These are phyloP conservation scores for Uropsilus gracilis DNA, from an alignment of 2,113 vertebrate genomes.

Conservation along the genomic window DNA sequence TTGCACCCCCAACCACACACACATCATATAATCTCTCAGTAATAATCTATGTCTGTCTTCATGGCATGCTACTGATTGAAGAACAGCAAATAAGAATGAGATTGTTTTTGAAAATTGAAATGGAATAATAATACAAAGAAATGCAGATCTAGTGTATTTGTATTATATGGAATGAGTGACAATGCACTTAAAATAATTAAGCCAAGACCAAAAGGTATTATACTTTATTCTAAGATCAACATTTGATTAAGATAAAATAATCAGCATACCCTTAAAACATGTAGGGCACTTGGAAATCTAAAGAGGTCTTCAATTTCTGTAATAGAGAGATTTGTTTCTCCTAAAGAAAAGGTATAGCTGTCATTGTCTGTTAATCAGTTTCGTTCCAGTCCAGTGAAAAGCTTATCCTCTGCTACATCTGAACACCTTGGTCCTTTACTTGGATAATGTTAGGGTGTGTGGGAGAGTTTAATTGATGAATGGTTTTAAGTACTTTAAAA, in stretches of 20 bases:
- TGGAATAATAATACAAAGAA: background rate
- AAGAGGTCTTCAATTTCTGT: background rate
- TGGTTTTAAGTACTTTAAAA: background rate
- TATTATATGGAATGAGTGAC: background rate
- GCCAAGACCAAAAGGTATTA: background rate
- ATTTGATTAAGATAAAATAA: background rate
- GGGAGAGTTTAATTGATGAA: background rate
- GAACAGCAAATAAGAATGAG: background rate
- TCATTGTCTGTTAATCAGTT: background rate
- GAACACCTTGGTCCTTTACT: background rate
- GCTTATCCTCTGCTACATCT: background rate
- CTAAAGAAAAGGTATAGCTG: background rate
- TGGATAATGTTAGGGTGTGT: too few species aligned
- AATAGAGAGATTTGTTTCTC: background rate
- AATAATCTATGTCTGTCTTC: background rate
- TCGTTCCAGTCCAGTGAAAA: background rate
- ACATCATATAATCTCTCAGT: background rate
- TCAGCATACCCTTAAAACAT: background rate
- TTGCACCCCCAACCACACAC: too few species aligned
- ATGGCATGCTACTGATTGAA: background rate
- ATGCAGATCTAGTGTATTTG: background rate
- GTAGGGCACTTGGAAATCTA: background rate
- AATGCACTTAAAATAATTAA: background rate
- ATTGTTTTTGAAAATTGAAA: background rate
- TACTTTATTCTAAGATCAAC: background rate